Conservation (phyloP, 2,888 invertebrate species). For the Hemithea aestivaria region DNA sequence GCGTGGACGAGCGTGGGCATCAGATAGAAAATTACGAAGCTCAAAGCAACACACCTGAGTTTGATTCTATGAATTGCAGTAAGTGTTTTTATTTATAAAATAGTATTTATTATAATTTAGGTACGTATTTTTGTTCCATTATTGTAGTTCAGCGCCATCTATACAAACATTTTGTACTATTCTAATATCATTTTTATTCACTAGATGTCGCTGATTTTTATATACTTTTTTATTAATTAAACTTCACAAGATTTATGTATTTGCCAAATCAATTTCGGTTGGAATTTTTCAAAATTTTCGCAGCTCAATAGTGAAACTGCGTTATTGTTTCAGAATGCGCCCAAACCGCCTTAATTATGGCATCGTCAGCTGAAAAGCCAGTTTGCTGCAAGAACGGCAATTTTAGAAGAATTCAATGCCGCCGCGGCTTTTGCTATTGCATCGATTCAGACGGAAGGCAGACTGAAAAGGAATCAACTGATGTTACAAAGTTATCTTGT, state of each 20-base stretch:
- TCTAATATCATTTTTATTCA: no score
- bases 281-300: no score
- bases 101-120: no score
- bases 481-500: slow-evolving; percentile 47
- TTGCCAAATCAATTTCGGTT: no score
- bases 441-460: slow-evolving; percentile 81
- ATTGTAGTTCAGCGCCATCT: no score
- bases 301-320: no score
- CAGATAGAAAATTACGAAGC: slow-evolving; percentile 74
- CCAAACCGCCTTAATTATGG: slow-evolving; percentile 67
- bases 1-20: slow-evolving; percentile 77
- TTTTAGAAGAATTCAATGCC: slow-evolving; percentile 80
- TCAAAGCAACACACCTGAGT: slow-evolving; percentile 49
- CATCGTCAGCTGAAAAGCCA: slow-evolving; percentile 64
- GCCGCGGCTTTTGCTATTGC: slow-evolving; percentile 80
- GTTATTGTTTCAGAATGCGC: slow-evolving; percentile 82
- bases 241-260: no score
- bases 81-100: slow-evolving; percentile 43
- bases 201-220: neutral
- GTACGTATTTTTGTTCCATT: slow-evolving; percentile 1
- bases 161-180: neutral
- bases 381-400: slow-evolving; percentile 82
- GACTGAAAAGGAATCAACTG: slow-evolving; percentile 48
- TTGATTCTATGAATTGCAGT: slow-evolving; percentile 80
- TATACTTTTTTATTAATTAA: neutral